phyloP scores from a whole-genome alignment of 1,140 invertebrate genomes.

The Trichoplusia ni region DNA sequence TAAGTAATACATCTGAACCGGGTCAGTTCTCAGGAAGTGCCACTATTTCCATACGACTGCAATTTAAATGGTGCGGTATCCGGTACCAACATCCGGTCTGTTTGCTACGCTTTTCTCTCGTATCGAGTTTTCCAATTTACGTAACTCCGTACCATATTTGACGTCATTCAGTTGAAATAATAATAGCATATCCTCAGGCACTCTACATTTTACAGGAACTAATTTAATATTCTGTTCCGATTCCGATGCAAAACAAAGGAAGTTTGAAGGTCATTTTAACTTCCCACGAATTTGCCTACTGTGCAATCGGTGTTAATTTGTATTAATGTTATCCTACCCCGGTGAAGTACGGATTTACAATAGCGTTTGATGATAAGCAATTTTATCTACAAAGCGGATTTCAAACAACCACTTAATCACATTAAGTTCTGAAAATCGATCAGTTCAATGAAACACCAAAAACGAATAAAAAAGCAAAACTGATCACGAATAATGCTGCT shows the following conservation, averaged over 20 bases:
- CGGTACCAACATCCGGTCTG: constrained; percentile 53
- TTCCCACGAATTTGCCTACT: not conserved
- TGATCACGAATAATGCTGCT: too few relatives aligned
- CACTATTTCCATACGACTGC: constrained; percentile 64
- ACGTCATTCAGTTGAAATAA: too few relatives aligned
- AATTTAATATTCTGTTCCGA: constrained; percentile 27
- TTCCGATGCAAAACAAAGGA: constrained; percentile 14
- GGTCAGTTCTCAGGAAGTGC: constrained; percentile 63
- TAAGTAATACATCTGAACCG: constrained; percentile 44
- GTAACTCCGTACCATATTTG: not conserved
- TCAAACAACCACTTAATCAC: not conserved
- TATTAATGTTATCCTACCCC: not conserved
- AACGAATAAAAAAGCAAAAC: not conserved
- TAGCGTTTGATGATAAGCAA: not conserved
- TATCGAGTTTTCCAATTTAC: not conserved
- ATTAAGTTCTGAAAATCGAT: too few relatives aligned
- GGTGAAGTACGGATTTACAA: too few relatives aligned
- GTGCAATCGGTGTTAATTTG: not conserved
- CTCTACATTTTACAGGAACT: too few relatives aligned
- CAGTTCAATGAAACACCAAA: too few relatives aligned
- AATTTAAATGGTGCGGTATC: constrained; percentile 61
- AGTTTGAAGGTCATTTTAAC: constrained; percentile 10
- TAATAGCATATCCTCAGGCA: too few relatives aligned
- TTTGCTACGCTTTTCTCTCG: constrained; percentile 42
- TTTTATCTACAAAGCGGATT: constrained; percentile 14